phyloP scores from a whole-genome alignment of 2,888 invertebrate species.

The Apamea monoglypha region DNA sequence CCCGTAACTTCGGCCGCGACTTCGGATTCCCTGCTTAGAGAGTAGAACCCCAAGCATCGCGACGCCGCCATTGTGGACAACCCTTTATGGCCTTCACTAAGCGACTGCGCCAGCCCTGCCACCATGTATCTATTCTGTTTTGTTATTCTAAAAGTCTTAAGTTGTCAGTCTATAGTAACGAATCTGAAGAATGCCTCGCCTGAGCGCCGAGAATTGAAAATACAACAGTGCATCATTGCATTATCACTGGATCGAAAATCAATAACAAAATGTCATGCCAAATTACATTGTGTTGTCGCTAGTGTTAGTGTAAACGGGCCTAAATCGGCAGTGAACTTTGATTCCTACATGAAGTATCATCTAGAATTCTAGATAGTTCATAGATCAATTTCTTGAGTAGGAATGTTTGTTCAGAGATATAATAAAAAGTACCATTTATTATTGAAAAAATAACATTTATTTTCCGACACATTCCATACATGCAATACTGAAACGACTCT shows the following conservation, averaged over 20 bases:
- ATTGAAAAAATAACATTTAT: slow-evolving; percentile 89
- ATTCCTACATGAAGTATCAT: background rate
- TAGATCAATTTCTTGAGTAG: background rate
- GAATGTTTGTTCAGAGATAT: background rate
- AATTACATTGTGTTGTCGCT: background rate
- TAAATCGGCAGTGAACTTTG: background rate
- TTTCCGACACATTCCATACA: slow-evolving; percentile 87
- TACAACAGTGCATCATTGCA: background rate
- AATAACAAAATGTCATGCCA: background rate
- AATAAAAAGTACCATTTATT: slow-evolving; percentile 48
- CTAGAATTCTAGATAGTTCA: background rate
- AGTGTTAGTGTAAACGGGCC: background rate
- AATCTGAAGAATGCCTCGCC: background rate
- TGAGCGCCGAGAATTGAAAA: background rate
- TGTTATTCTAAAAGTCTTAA: background rate
- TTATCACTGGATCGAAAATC: background rate
- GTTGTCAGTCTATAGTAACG: background rate
- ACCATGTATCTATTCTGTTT: background rate
- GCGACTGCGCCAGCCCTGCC: background rate
- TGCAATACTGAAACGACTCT: slow-evolving; percentile 87
- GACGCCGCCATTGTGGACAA: background rate
- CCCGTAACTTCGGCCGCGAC: too few species aligned
- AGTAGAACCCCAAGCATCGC: background rate
- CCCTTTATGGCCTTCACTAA: background rate
- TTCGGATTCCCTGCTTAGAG: too few species aligned